Base-by-base conservation (phyloP, 2,113 vertebrate genomes). In the Chitala chitala region DNA sequence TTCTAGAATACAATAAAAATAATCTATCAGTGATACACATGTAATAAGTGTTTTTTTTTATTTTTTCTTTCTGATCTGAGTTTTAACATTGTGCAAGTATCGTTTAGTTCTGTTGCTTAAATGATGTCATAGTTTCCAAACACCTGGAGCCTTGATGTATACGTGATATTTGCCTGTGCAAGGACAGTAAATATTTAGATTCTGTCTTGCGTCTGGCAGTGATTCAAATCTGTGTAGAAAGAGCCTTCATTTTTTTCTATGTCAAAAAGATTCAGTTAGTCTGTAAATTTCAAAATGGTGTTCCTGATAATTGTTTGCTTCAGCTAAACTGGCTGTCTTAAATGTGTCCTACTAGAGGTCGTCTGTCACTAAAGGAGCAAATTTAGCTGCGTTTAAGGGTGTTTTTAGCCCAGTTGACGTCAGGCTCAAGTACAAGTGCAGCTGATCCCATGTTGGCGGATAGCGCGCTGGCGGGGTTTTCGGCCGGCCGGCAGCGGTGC, bases 391-490 rank as follows among this genome's bases (percentile, higher is more conserved):
- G 20, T 20, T 51, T 51, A 15, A 15, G 20, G 48, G 48, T 51
- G 12, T 51, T 51, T 51, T n/a, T 46, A 48, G 42, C 42, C 24
- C n/a, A 12, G 36, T 42, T 65, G 40, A 65, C 42, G 63, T 38
- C 24, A n/a, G 22, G 20, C 63, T 65, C 36, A 65, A 65, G 63
- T 42, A 24, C 64, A 13, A 42, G 42, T 22, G 12, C 38, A 22
- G 44, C 24, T 38, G 64, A 5, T 42, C 54, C 24, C 22, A 7
- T 56, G 17, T 22, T 56, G 54, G 5, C 8, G 24, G 2, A 8
- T n/a, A 22, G 54, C 20, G 24, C 54, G 9, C 1, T 22, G 33
- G 48, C 48, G 10, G 29, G 51, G 53, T 22, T 42, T 89, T 86
- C 79, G 26, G 2, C 75, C 70, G 0, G 71, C 68, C 69, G 73